phyloP scores from a whole-genome alignment of 2,888 invertebrate genomes.

The Ferrisia virgata region DNA sequence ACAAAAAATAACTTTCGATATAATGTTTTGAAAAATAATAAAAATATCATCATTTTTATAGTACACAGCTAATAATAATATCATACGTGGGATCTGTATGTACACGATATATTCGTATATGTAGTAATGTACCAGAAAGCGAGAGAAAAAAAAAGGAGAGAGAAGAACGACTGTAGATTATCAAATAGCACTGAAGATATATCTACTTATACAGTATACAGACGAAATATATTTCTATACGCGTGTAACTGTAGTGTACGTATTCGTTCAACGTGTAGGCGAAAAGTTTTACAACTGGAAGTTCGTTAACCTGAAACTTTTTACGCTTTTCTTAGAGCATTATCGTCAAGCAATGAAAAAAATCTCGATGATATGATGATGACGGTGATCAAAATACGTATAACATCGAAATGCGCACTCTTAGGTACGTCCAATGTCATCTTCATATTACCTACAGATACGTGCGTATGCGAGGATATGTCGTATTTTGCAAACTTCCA shows the following conservation, averaged over 20 bases:
- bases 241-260: too few species aligned
- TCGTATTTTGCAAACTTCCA: too few species aligned
- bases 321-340: not conserved
- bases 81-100: too few species aligned
- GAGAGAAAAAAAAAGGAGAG: not conserved
- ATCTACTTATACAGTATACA: not conserved
- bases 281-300: not conserved
- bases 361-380: not conserved
- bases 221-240: not conserved
- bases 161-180: not conserved
- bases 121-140: not conserved
- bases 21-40: not conserved
- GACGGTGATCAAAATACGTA: not conserved
- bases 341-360: not conserved
- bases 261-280: not conserved
- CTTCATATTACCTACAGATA: not conserved
- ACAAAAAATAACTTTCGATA: not conserved
- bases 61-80: too few species aligned
- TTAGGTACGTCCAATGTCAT: not conserved
- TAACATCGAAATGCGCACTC: not conserved
- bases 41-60: not conserved
- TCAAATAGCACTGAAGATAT: not conserved
- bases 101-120: too few species aligned
- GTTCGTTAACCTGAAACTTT: not conserved
- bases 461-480: too few species aligned